Percentiles rank a stretch among this genome's conserved stretches.
Conservation (phyloP, 1,140 invertebrate genomes). For the Belonocnema kinseyi region DNA sequence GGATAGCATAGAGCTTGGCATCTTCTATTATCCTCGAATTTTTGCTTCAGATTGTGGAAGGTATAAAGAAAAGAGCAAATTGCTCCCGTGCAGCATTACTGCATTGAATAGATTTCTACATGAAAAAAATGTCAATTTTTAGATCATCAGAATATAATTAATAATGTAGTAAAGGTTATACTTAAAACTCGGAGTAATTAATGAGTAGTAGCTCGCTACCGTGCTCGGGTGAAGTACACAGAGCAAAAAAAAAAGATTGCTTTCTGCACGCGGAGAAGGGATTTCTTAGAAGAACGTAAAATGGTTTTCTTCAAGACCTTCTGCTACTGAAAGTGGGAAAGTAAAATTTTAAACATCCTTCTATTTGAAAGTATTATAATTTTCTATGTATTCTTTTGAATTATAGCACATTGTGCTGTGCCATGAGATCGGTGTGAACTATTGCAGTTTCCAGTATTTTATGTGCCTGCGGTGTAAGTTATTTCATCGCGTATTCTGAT, state of each 20-base stretch:
- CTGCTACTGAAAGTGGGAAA: conserved; percentile 7
- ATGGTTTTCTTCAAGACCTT: conserved; percentile 6
- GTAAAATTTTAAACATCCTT: not conserved
- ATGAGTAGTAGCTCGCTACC: conserved; percentile 11
- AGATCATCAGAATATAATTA: not conserved
- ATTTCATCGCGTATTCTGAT: no score
- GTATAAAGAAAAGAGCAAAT: no score
- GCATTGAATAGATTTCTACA: not conserved
- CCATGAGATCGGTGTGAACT: no score
- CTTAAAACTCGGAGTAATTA: conserved; percentile 3
- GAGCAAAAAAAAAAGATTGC: conserved; percentile 10
- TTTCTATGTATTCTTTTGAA: not conserved
- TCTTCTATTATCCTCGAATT: no score
- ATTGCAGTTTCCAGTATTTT: no score
- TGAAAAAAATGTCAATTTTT: not conserved
- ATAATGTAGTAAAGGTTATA: not conserved
- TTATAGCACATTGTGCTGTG: not conserved
- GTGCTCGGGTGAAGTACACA: not conserved
- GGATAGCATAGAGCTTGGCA: no score
- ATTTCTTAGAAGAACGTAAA: conserved; percentile 6
- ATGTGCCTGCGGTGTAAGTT: no score
- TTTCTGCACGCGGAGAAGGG: not conserved
- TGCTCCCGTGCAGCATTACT: no score
- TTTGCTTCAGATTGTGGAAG: no score
- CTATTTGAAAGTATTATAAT: not conserved